Evolutionary conservation across 2,888 invertebrate genomes (phyloP).

Genomic region (Coremacera marginata): DNA sequence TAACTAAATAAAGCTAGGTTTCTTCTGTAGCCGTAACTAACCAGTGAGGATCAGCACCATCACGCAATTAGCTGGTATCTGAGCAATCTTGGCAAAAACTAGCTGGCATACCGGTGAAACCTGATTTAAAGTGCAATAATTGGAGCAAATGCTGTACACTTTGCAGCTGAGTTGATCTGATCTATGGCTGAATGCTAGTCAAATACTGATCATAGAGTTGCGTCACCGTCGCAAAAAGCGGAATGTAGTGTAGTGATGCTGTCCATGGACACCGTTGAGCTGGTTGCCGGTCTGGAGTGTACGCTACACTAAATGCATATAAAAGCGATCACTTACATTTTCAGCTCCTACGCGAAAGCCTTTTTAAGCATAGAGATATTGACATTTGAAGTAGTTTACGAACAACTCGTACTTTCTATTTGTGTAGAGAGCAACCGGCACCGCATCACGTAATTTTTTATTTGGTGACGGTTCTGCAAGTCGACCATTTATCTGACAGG

Average conservation of each 20-base stretch:
- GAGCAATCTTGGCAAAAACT: slow-evolving; percentile 25
- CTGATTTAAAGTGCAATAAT: slow-evolving; percentile 33
- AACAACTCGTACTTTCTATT: slow-evolving; percentile 32
- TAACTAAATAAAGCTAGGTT: background rate
- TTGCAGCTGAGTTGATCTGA: background rate
- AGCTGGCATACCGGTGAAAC: slow-evolving; percentile 7
- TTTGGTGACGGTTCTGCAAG: background rate
- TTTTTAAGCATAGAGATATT: slow-evolving; percentile 31
- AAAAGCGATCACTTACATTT: slow-evolving; percentile 31
- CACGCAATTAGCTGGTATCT: slow-evolving; percentile 33
- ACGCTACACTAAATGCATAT: slow-evolving; percentile 15
- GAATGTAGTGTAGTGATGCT: background rate
- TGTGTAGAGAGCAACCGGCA: slow-evolving; percentile 10
- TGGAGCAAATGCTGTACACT: slow-evolving; percentile 20
- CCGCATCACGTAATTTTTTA: slow-evolving; percentile 30
- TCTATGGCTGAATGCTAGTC: background rate
- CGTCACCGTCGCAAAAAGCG: slow-evolving; percentile 19
- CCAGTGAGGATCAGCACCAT: slow-evolving; percentile 18
- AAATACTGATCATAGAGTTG: slow-evolving; percentile 6
- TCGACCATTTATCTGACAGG: background rate
- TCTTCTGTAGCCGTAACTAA: background rate
- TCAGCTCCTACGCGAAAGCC: slow-evolving; percentile 38
- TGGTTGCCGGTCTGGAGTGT: background rate
- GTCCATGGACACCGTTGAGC: background rate
- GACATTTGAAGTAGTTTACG: slow-evolving; percentile 15